Percentiles rank a stretch among this genome's conserved stretches.
Conservation (phyloP, 2,113 vertebrate species). For the Tiliqua scincoides region DNA sequence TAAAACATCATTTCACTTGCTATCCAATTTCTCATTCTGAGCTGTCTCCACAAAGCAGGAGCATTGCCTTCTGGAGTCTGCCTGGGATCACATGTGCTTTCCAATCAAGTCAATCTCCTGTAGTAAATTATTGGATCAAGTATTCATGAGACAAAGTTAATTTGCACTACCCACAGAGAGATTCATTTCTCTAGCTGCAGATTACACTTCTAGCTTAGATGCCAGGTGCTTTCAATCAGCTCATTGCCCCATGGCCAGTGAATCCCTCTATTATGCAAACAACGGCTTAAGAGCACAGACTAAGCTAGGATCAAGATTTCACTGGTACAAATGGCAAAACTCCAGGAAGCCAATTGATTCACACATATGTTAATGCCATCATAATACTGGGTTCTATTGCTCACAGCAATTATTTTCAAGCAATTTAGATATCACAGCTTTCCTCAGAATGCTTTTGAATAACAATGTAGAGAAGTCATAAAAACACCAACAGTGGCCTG, state of each 20-base stretch:
- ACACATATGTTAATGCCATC: not conserved
- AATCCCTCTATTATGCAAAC: not conserved
- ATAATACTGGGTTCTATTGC: not conserved
- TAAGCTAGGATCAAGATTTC: not conserved
- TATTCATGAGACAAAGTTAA: conserved; percentile 63
- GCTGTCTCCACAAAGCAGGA: conserved; percentile 2
- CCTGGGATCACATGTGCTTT: conserved; percentile 47
- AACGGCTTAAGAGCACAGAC: not conserved
- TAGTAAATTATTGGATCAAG: conserved; percentile 52
- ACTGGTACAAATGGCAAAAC: not conserved
- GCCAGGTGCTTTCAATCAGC: conserved; percentile 32
- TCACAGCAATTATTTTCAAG: not conserved
- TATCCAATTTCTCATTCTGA: conserved; percentile 32
- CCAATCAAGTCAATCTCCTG: conserved; percentile 51
- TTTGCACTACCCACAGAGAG: conserved; percentile 46
- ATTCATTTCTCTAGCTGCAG: conserved; percentile 46
- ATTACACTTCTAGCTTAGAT: conserved; percentile 56
- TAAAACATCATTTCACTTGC: no score
- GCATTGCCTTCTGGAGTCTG: conserved; percentile 37
- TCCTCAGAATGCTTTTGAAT: not conserved
- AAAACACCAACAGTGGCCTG: not conserved
- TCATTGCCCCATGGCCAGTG: conserved; percentile 2
- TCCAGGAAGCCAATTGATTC: not conserved
- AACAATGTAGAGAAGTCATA: not conserved
- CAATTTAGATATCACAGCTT: not conserved